phyloP scores from a whole-genome alignment of 1,140 invertebrate species.

The Drosophila busckii region DNA sequence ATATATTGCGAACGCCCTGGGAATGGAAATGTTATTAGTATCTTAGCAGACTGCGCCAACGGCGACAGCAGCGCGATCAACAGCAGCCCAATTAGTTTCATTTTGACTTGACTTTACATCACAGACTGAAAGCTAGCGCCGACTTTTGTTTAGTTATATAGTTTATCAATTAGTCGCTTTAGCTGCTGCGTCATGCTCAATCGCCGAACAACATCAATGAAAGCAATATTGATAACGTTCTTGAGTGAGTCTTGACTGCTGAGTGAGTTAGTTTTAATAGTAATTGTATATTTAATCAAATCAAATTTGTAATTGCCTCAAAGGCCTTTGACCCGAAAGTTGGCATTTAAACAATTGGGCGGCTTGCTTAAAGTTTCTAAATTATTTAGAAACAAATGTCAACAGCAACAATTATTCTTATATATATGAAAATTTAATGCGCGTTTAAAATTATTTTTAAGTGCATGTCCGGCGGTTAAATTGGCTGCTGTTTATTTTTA shows the following conservation, averaged over 20 bases:
- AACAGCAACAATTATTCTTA: neutral
- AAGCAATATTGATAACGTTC: too few relatives aligned
- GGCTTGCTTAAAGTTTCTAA: slow-evolving; percentile 4
- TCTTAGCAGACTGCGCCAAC: slow-evolving; percentile 40
- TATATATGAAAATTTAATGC: slow-evolving; percentile 57
- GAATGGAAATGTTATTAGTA: slow-evolving; percentile 79
- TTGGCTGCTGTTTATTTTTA: slow-evolving; percentile 74
- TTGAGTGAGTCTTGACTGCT: too few relatives aligned
- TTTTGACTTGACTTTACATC: slow-evolving; percentile 6
- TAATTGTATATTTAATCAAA: too few relatives aligned
- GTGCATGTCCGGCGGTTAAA: slow-evolving; percentile 68
- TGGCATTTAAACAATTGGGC: neutral
- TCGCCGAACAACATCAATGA: too few relatives aligned
- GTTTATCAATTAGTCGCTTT: too few relatives aligned
- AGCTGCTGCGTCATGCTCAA: too few relatives aligned
- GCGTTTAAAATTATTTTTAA: slow-evolving; percentile 59
- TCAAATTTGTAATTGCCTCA: too few relatives aligned
- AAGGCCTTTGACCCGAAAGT: too few relatives aligned
- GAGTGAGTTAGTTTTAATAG: too few relatives aligned
- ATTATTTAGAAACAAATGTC: slow-evolving; percentile 7
- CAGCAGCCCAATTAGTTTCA: slow-evolving; percentile 19
- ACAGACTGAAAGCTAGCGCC: slow-evolving; percentile 12
- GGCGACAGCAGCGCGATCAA: slow-evolving; percentile 20
- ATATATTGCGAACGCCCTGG: slow-evolving; percentile 81
- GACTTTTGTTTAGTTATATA: too few relatives aligned